Evolutionary conservation across 1,140 invertebrate species (phyloP).

Genomic region (Neodiprion fabricii): DNA sequence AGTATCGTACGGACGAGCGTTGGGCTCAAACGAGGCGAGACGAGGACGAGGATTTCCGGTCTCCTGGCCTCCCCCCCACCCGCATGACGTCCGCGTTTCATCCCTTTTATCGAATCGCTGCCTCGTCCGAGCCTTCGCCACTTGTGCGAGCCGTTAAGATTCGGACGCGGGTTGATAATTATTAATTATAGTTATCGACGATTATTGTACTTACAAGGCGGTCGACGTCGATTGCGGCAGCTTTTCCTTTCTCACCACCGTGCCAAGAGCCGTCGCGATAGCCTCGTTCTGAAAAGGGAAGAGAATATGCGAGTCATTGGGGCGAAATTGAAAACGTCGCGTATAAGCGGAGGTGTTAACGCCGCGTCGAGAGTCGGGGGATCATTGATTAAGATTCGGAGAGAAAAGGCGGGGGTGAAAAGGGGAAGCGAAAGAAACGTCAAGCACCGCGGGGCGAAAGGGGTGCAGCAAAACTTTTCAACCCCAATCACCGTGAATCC

Average conservation of each 20-base stretch:
- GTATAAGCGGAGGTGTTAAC: background rate
- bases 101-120: background rate
- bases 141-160: background rate
- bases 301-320: background rate
- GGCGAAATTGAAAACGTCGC: background rate
- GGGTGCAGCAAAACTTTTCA: no score
- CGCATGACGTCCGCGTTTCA: background rate
- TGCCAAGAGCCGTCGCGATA: conserved; percentile 54
- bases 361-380: background rate
- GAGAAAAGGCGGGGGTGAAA: background rate
- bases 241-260: conserved; percentile 50
- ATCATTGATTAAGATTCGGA: background rate
- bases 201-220: conserved; percentile 42
- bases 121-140: background rate
- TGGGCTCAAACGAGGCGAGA: background rate
- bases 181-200: no score
- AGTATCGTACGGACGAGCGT: background rate
- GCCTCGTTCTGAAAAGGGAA: conserved; percentile 61
- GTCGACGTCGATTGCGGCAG: conserved; percentile 37
- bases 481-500: no score
- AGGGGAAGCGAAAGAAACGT: background rate
- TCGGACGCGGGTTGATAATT: background rate
- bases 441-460: background rate
- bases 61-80: background rate
- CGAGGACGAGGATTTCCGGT: background rate